Percentiles rank a stretch among this genome's conserved stretches.
Evolutionary conservation across 2,797 vertebrate species (phyloP).

Genomic region (Channallabes apus): DNA sequence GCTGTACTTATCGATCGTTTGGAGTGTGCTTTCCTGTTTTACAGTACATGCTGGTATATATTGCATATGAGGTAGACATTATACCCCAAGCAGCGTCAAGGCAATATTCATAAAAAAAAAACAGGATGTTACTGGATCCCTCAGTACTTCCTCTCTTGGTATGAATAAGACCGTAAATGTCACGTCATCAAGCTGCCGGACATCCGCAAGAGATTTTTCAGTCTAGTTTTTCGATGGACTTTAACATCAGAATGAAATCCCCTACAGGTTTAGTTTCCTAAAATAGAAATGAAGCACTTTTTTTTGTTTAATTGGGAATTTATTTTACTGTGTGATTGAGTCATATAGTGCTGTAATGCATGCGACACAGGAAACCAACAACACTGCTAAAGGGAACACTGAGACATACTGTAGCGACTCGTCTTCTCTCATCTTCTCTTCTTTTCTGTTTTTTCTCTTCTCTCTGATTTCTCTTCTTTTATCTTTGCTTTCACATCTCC

Average conservation of each 20-base stretch:
- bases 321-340: background rate
- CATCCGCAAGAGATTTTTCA: background rate
- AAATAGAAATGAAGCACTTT: no score
- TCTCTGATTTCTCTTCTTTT: background rate
- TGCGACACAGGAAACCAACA: background rate
- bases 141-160: background rate
- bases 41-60: background rate
- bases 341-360: background rate
- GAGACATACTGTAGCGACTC: background rate
- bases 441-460: background rate
- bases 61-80: background rate
- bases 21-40: background rate
- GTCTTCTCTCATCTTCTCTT: background rate
- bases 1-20: slow-evolving; percentile 1
- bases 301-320: background rate
- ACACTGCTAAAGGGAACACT: background rate
- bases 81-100: background rate
- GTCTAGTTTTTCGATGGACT: no score
- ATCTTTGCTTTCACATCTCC: background rate
- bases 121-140: background rate
- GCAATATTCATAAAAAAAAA: background rate
- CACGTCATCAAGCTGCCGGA: background rate
- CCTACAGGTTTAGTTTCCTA: background rate
- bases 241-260: background rate
- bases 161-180: background rate